These are phyloP conservation scores for Cariama cristata DNA, from an alignment of 2,113 vertebrate species.

Conservation along the genomic window DNA sequence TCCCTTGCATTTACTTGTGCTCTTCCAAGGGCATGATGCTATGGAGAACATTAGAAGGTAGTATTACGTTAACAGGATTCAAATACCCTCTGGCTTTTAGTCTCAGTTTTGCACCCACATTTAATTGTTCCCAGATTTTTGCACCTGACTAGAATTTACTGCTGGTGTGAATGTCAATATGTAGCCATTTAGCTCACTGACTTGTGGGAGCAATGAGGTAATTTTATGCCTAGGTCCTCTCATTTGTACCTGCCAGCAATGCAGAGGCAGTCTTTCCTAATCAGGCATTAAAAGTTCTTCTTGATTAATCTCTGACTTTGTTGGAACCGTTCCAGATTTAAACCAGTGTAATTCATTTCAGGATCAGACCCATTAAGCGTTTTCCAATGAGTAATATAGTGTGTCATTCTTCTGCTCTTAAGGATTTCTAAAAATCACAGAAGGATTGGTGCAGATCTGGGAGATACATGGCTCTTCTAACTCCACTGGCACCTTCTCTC, in stretches of 20 bases:
- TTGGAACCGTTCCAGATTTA: constrained; percentile 54
- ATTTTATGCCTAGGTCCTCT: constrained; percentile 57
- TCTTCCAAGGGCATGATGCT: neutral
- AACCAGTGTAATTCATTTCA: constrained; percentile 34
- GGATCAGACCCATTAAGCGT: constrained; percentile 35
- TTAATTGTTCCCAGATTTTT: constrained; percentile 40
- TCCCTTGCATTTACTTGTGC: neutral
- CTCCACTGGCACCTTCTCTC: neutral
- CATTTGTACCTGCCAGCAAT: constrained; percentile 59
- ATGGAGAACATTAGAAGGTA: neutral
- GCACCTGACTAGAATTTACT: constrained; percentile 23
- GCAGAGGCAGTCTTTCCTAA: constrained; percentile 48
- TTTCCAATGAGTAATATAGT: constrained; percentile 54
- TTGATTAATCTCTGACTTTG: constrained; percentile 64
- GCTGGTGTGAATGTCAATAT: constrained; percentile 6
- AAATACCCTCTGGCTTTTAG: neutral
- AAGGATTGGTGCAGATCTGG: constrained; percentile 1
- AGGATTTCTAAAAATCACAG: constrained; percentile 12
- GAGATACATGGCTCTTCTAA: constrained; percentile 25
- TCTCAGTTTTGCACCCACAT: neutral
- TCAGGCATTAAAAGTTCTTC: constrained; percentile 55
- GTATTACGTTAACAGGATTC: neutral
- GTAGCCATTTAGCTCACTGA: constrained; percentile 58
- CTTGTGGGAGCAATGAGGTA: constrained; percentile 66
- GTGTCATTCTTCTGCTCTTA: constrained; percentile 32